Conservation (phyloP, 2,888 invertebrate species). For the Hemithea aestivaria region DNA sequence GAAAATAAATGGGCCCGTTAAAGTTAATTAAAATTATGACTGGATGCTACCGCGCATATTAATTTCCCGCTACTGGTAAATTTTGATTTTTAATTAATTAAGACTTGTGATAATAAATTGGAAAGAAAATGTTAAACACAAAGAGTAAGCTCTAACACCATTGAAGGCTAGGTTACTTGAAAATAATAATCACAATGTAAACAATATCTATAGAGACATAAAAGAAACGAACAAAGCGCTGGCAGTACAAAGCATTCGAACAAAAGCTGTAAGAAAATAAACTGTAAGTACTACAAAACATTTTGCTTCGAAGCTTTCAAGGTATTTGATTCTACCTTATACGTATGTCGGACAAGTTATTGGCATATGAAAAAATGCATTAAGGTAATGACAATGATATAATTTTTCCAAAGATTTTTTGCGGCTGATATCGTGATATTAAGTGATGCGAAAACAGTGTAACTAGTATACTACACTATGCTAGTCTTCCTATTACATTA, state of each 20-base stretch:
- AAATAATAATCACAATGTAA: constrained; percentile 36
- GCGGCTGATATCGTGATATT: too few relatives aligned
- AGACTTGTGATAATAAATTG: too few relatives aligned
- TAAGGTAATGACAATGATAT: background rate
- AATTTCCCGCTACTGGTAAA: constrained; percentile 1
- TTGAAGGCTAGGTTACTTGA: constrained; percentile 10
- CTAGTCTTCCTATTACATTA: too few relatives aligned
- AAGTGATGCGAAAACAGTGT: too few relatives aligned
- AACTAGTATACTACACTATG: too few relatives aligned
- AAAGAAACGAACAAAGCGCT: constrained; percentile 47
- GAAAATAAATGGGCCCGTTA: constrained; percentile 14
- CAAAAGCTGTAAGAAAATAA: constrained; percentile 44
- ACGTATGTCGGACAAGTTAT: constrained; percentile 6
- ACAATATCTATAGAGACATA: constrained; percentile 39
- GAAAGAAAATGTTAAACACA: too few relatives aligned
- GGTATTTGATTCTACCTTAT: constrained; percentile 4
- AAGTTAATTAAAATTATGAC: constrained; percentile 16
- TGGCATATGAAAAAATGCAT: constrained; percentile 3
- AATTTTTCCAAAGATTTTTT: background rate
- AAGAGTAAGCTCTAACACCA: too few relatives aligned
- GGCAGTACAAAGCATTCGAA: constrained; percentile 42
- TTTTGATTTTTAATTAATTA: too few relatives aligned
- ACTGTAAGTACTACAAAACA: constrained; percentile 33
- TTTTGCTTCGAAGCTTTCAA: constrained; percentile 31
- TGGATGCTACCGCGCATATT: constrained; percentile 8